Evolutionary conservation across 2,888 invertebrate species (phyloP).

Genomic region (Nineta flava): DNA sequence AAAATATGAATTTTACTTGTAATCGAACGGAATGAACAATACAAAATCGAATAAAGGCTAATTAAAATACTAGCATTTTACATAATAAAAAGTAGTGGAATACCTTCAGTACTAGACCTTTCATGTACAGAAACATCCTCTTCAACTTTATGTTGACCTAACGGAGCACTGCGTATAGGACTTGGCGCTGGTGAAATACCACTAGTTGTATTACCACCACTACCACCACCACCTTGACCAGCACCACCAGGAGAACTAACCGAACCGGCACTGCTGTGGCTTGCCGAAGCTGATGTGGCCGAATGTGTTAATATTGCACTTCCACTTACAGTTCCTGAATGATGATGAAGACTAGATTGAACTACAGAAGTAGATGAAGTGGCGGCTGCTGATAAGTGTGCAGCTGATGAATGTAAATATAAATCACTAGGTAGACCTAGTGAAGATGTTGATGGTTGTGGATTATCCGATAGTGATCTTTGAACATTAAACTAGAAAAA

Average conservation of each 20-base stretch:
- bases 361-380: neutral
- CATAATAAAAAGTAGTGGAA: neutral
- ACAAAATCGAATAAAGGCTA: too few relatives aligned
- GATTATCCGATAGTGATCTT: slow-evolving; percentile 10
- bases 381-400: slow-evolving; percentile 1
- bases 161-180: slow-evolving; percentile 20
- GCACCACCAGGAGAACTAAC: slow-evolving; percentile 22
- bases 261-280: slow-evolving; percentile 25
- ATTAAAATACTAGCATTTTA: too few relatives aligned
- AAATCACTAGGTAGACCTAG: slow-evolving; percentile 6
- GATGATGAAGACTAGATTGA: slow-evolving; percentile 5
- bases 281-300: slow-evolving; percentile 19
- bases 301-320: slow-evolving; percentile 18
- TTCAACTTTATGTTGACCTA: slow-evolving; percentile 38
- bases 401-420: slow-evolving; percentile 4
- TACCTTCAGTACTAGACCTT: slow-evolving; percentile 43
- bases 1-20: too few relatives aligned
- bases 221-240: slow-evolving; percentile 19
- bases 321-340: slow-evolving; percentile 10
- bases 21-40: too few relatives aligned
- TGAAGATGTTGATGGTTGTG: slow-evolving; percentile 6
- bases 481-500: slow-evolving; percentile 18
- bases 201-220: slow-evolving; percentile 23
- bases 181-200: slow-evolving; percentile 27
- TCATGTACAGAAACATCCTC: slow-evolving; percentile 45